phyloP scores from a whole-genome alignment of 1,140 invertebrate genomes.

The Drosophila gunungcola region DNA sequence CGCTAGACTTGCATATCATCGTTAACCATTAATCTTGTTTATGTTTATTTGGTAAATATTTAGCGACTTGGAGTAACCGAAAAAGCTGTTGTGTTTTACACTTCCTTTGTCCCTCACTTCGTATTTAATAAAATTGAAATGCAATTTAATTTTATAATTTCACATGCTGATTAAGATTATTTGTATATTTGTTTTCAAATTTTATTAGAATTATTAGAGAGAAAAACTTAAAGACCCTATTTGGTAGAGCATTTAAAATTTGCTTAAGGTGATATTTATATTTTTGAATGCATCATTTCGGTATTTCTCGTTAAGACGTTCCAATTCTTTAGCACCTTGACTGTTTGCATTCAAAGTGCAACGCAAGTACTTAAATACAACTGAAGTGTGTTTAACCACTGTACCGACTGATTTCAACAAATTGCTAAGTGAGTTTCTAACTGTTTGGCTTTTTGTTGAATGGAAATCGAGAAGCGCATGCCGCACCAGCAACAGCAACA shows the following conservation, averaged over 20 bases:
- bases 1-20: conserved; percentile 15
- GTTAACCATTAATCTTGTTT: conserved; percentile 10
- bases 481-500: conserved; percentile 3
- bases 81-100: background rate
- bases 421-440: conserved; percentile 20
- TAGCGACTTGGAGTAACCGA: background rate
- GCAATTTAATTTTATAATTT: too few relatives aligned
- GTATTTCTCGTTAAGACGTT: conserved; percentile 18
- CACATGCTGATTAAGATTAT: too few relatives aligned
- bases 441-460: conserved; percentile 35
- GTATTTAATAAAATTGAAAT: too few relatives aligned
- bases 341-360: conserved; percentile 8
- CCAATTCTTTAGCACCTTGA: conserved; percentile 5
- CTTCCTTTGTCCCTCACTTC: background rate
- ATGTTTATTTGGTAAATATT: conserved; percentile 10
- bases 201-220: background rate
- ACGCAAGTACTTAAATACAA: conserved; percentile 5
- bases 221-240: background rate
- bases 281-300: conserved; percentile 7
- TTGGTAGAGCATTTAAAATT: background rate
- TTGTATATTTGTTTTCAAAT: too few relatives aligned
- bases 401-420: conserved; percentile 14
- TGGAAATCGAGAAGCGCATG: conserved; percentile 51
- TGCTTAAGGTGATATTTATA: background rate
- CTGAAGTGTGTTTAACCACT: conserved; percentile 23